Base-by-base conservation (phyloP, 2,888 invertebrate species). In the Polyommatus icarus region DNA sequence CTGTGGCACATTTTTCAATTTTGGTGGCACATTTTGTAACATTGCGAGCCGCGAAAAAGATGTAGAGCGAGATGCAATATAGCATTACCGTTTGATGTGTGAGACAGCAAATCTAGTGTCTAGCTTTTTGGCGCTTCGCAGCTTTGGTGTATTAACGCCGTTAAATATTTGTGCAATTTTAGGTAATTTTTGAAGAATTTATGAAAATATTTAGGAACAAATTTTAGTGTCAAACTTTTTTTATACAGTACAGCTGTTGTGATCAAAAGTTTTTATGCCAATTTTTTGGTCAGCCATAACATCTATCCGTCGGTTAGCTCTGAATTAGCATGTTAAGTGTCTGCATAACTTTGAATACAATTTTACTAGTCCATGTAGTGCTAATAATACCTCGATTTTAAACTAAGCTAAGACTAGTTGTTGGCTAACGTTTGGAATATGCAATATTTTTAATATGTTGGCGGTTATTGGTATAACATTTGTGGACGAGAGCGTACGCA, bases 331-430 rank as follows among this genome's bases (percentile, higher is more conserved):
- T 40, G n/a, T 75, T 54, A 75, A 73, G 73, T 73, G 73, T 73
- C 73, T 75, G 75, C 75, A 75, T 75, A 75, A 79, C 83, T 83
- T 75, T 86, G 87, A 89, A 86, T 84, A 91, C 88, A 89, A 88
- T 87, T 86, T 87, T 86, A 89, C 92, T 92, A 93, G 92, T 93
- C 92, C 91, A 88, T 82, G 83, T 89, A 90, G 87, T 85, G 85
- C 82, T 87, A 86, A 84, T 86, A 85, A 89, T 92, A 92, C 91
- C 91, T 92, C 91, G 80, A 77, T 79, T 57, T 77, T 71, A 77
- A 72, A 59, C 59, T 77, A 54, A 75, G 59, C 50, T 46, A 77
- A 59, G 72, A 40, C 50, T 20, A 71, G 71, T 54, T 71, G 61
- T 50, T 40, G 76, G 40, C 57, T 76, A 73, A 72, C 40, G 72